Evolutionary conservation across 2,888 invertebrate species (phyloP).

Genomic region (Folsomia manolachei): DNA sequence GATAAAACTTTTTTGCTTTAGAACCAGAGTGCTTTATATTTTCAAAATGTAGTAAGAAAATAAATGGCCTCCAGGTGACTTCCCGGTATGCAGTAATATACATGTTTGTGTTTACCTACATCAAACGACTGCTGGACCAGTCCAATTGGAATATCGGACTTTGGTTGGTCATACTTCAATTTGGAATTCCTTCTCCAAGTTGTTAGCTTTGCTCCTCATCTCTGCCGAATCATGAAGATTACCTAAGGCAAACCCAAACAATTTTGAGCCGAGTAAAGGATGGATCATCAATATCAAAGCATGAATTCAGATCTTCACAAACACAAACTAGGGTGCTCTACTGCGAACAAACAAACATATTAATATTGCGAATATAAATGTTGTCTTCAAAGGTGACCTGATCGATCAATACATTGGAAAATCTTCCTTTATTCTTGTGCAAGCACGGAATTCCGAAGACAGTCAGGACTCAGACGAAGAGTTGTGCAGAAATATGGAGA

Average conservation of each 20-base stretch:
- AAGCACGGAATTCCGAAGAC: background rate
- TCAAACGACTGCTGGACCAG: conserved; percentile 1
- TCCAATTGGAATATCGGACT: background rate
- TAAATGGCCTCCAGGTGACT: background rate
- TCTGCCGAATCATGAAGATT: no score
- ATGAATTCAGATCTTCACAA: no score
- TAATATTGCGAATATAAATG: background rate
- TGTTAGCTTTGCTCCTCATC: background rate
- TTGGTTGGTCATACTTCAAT: background rate
- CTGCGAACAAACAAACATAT: background rate
- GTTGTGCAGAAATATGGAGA: no score
- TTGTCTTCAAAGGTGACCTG: background rate
- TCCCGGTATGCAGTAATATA: no score
- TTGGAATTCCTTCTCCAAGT: background rate
- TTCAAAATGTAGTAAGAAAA: no score
- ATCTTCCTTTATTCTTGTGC: background rate
- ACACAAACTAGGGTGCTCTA: no score
- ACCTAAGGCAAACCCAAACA: background rate
- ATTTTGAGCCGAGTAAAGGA: background rate
- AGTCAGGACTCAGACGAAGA: no score
- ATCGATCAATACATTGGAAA: background rate
- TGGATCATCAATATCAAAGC: background rate
- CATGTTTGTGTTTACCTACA: background rate
- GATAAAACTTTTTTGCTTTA: no score
- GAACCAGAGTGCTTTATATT: no score